Evolutionary conservation across 2,888 invertebrate species (phyloP).

Genomic region (Yponomeuta sedellus): DNA sequence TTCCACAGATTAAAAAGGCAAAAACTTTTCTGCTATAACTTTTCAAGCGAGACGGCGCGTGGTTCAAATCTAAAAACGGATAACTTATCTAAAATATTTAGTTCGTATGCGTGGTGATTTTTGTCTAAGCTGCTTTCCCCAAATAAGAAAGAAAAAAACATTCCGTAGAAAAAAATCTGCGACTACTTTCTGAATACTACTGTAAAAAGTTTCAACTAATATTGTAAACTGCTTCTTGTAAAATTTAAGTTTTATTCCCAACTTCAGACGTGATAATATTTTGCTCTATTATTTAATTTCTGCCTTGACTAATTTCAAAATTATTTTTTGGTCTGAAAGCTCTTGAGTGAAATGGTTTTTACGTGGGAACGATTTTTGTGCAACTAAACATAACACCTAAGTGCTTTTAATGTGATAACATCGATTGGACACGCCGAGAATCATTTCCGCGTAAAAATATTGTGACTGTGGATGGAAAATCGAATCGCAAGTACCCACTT

Average conservation of each 20-base stretch:
- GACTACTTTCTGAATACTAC: not conserved
- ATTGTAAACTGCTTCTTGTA: constrained; percentile 1
- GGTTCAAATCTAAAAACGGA: not conserved
- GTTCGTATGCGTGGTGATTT: constrained; percentile 10
- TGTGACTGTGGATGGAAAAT: constrained; percentile 75
- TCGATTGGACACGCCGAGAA: constrained; percentile 74
- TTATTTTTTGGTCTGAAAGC: constrained; percentile 68
- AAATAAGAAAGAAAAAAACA: not conserved
- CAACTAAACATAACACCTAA: constrained; percentile 56
- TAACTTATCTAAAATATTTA: not conserved
- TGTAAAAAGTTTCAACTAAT: not conserved
- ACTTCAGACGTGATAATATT: constrained; percentile 10
- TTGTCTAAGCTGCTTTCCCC: not conserved
- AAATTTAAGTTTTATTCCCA: not conserved
- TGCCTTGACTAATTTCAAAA: constrained; percentile 38
- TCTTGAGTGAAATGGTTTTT: constrained; percentile 77
- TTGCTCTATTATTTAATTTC: constrained; percentile 23
- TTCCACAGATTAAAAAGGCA: too few relatives aligned
- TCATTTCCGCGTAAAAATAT: constrained; percentile 77
- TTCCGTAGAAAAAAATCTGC: not conserved
- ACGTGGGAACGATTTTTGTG: constrained; percentile 78
- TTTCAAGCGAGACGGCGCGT: too few relatives aligned
- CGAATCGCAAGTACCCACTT: constrained; percentile 70
- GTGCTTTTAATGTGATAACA: constrained; percentile 66
- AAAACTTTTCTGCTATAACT: too few relatives aligned